These are phyloP conservation scores for Agrochola macilenta DNA, from an alignment of 2,888 invertebrate genomes.

Conservation along the genomic window DNA sequence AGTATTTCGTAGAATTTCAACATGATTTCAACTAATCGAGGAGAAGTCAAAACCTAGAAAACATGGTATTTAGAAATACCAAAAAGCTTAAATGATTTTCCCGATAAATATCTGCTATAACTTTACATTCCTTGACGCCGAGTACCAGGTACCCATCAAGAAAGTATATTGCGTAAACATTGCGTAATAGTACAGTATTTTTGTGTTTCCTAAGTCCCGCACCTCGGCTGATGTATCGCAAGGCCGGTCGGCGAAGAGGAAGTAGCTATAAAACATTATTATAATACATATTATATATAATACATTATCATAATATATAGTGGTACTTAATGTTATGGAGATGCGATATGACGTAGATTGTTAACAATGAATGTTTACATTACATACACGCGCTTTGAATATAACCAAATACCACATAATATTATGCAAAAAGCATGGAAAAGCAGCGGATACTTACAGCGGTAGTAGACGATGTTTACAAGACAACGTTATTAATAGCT, in stretches of 20 bases:
- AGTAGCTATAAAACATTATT: constrained; percentile 38
- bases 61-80: background rate
- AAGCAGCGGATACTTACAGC: background rate
- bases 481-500: background rate
- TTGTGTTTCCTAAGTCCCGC: constrained; percentile 20
- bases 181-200: constrained; percentile 15
- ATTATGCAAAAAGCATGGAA: constrained; percentile 11
- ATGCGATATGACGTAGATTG: constrained; percentile 45
- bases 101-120: background rate
- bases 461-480: background rate
- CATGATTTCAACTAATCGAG: background rate
- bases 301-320: constrained; percentile 20
- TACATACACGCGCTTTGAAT: constrained; percentile 5
- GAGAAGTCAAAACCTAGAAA: background rate
- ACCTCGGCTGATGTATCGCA: constrained; percentile 23
- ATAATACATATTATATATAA: constrained; percentile 14
- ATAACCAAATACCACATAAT: constrained; percentile 3
- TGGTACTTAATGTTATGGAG: constrained; percentile 46
- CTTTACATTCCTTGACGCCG: constrained; percentile 25
- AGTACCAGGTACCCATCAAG: constrained; percentile 14
- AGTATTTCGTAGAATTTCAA: constrained; percentile 50
- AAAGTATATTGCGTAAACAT: constrained; percentile 31
- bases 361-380: constrained; percentile 22
- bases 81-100: constrained; percentile 1
- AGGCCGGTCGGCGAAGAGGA: constrained; percentile 52